These are phyloP conservation scores for Dicaeum eximium DNA, from an alignment of 2,113 vertebrate species.

Conservation along the genomic window DNA sequence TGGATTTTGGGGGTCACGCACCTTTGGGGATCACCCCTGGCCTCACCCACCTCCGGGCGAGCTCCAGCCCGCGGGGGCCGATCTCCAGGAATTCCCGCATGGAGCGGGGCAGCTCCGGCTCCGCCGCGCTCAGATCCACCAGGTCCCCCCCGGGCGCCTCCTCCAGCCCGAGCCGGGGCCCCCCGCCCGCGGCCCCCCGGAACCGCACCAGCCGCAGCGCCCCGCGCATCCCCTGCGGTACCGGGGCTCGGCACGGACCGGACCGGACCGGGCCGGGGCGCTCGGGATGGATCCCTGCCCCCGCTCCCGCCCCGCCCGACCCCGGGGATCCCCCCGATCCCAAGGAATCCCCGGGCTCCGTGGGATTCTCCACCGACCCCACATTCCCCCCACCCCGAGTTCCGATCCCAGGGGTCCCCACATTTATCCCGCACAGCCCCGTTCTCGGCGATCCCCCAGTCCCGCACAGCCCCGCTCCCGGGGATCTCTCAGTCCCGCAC, in stretches of 20 bases:
- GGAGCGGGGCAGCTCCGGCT: slow-evolving; percentile 80
- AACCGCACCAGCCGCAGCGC: slow-evolving; percentile 89
- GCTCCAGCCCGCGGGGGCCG: slow-evolving; percentile 71
- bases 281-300: too few relatives aligned
- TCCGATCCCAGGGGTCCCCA: too few relatives aligned
- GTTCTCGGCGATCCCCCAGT: background rate
- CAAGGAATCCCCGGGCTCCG: too few relatives aligned
- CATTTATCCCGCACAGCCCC: background rate
- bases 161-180: slow-evolving; percentile 81
- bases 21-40: too few relatives aligned
- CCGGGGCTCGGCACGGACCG: too few relatives aligned
- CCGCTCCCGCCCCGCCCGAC: too few relatives aligned
- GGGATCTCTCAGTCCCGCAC: too few relatives aligned
- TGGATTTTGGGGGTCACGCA: background rate
- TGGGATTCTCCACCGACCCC: too few relatives aligned
- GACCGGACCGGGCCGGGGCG: too few relatives aligned
- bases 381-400: background rate
- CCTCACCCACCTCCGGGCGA: background rate
- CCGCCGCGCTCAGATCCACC: slow-evolving; percentile 84
- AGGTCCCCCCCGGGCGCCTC: slow-evolving; percentile 66
- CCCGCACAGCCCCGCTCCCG: too few relatives aligned
- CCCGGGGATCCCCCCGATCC: too few relatives aligned
- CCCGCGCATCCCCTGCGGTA: background rate
- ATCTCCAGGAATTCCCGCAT: slow-evolving; percentile 83
- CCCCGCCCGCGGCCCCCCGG: background rate